These are phyloP conservation scores for Hypotaenidia okinawae DNA, from an alignment of 2,797 vertebrate genomes.

Conservation along the genomic window DNA sequence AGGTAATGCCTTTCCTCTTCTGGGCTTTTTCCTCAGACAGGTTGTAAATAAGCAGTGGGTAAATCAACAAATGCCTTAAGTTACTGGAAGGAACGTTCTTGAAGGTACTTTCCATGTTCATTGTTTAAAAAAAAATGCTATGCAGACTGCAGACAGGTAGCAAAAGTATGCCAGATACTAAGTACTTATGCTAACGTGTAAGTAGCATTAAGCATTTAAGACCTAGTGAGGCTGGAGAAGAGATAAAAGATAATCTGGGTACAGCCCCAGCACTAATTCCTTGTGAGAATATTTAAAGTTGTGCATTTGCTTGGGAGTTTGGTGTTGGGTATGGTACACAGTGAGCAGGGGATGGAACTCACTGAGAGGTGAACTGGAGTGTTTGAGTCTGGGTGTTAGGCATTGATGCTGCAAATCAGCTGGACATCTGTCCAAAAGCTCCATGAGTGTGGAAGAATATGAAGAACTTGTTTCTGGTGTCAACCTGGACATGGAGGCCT, in stretches of 20 bases:
- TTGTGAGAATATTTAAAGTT: neutral
- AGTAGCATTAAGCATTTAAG: slow-evolving; percentile 43
- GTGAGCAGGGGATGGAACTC: neutral
- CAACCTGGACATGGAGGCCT: neutral
- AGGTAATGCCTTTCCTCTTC: slow-evolving; percentile 79
- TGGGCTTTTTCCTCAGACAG: neutral
- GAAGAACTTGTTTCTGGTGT: neutral
- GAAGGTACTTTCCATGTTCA: neutral
- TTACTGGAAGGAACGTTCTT: neutral
- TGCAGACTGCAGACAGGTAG: neutral
- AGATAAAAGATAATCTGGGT: slow-evolving; percentile 21
- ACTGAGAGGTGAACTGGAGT: neutral
- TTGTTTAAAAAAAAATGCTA: neutral
- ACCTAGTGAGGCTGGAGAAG: neutral
- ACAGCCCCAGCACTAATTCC: neutral
- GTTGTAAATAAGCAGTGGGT: neutral
- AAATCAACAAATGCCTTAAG: neutral
- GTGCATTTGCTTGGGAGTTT: neutral
- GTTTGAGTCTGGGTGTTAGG: neutral
- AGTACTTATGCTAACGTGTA: neutral
- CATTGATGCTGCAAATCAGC: neutral
- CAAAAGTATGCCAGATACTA: slow-evolving; percentile 27
- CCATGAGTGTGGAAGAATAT: fast-evolving
- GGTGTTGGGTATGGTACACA: neutral
- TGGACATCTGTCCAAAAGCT: neutral